phyloP scores from a whole-genome alignment of 2,888 invertebrate genomes.

The Ectobius pallidus region DNA sequence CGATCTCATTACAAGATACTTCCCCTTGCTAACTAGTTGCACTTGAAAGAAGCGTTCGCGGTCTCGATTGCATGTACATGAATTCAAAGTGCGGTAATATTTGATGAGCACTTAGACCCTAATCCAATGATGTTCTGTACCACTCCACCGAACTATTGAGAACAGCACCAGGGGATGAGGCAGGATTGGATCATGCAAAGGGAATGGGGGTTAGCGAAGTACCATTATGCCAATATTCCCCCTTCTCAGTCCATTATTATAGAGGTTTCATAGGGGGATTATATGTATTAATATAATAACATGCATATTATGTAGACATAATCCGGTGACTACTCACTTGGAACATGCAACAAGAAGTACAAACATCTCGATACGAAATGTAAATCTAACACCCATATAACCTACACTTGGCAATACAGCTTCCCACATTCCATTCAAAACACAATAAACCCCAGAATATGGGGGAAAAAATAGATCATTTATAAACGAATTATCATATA shows the following conservation, averaged over 20 bases:
- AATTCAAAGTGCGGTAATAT: slow-evolving; percentile 37
- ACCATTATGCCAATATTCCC: neutral
- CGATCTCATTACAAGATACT: slow-evolving; percentile 19
- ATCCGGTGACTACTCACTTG: neutral
- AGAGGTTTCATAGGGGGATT: slow-evolving; percentile 17
- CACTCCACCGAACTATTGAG: slow-evolving; percentile 13
- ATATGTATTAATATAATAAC: slow-evolving; percentile 5
- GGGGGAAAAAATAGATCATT: no score
- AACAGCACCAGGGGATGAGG: neutral
- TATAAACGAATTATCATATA: no score
- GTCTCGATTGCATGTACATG: neutral
- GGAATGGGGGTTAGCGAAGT: neutral
- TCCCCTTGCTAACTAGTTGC: slow-evolving; percentile 13
- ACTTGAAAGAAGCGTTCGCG: slow-evolving; percentile 12
- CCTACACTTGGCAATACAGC: no score
- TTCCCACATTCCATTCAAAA: no score
- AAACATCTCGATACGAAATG: neutral
- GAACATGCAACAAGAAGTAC: neutral
- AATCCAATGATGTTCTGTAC: slow-evolving; percentile 39
- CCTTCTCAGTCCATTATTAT: slow-evolving; percentile 6
- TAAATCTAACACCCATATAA: neutral
- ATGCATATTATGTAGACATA: slow-evolving; percentile 11
- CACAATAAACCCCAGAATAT: no score
- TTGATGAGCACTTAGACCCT: slow-evolving; percentile 40
- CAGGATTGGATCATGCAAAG: neutral